Conservation (phyloP, 2,888 invertebrate species). For the Choristoneura rosaceana region DNA sequence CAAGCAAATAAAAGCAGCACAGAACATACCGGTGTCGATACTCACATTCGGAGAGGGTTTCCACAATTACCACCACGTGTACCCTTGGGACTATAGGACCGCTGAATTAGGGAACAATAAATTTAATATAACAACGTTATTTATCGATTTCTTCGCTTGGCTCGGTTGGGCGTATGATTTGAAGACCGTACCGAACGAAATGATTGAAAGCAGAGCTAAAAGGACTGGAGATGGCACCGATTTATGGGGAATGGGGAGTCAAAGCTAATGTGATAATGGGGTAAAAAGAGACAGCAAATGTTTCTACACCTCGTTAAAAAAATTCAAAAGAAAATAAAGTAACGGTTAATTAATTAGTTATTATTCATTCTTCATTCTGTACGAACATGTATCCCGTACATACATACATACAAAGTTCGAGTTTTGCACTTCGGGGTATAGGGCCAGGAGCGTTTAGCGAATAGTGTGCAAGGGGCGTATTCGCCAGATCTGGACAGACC, state of each 20-base stretch:
- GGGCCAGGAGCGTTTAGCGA: too few relatives aligned
- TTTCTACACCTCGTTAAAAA: too few relatives aligned
- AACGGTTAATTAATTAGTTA: too few relatives aligned
- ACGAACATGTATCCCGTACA: too few relatives aligned
- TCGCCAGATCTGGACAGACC: too few relatives aligned
- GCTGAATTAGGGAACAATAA: constrained; percentile 63
- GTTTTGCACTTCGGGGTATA: too few relatives aligned
- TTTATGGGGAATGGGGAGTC: constrained; percentile 44
- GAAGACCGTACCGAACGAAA: constrained; percentile 54
- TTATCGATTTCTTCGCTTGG: constrained; percentile 63
- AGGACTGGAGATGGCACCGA: constrained; percentile 62
- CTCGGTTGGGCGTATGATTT: constrained; percentile 67
- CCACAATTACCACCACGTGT: constrained; percentile 66
- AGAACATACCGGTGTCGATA: constrained; percentile 52
- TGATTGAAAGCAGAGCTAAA: constrained; percentile 50
- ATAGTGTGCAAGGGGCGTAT: too few relatives aligned
- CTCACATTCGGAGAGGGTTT: constrained; percentile 62
- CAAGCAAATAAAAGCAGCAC: constrained; percentile 54
- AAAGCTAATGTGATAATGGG: too few relatives aligned
- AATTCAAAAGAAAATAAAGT: too few relatives aligned
- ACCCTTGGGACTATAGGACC: constrained; percentile 66
- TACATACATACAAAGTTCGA: too few relatives aligned
- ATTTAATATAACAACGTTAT: constrained; percentile 58
- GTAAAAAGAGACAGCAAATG: too few relatives aligned
- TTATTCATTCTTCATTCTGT: too few relatives aligned